These are phyloP conservation scores for Aramus guarauna DNA, from an alignment of 2,113 vertebrate genomes.

Conservation along the genomic window DNA sequence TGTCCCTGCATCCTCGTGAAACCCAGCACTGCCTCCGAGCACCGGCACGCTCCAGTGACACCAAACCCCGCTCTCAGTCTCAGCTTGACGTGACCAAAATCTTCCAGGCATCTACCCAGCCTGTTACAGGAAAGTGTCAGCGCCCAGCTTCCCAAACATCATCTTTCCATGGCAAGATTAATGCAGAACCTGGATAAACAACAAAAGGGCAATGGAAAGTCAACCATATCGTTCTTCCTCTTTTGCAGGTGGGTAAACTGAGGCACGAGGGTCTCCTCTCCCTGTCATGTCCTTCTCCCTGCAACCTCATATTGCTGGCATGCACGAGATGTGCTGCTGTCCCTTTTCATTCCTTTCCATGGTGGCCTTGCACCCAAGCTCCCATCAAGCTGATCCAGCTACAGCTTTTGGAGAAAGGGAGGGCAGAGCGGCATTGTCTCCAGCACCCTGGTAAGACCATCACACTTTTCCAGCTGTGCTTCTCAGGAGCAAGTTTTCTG, in stretches of 20 bases:
- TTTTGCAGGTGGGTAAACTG: not conserved
- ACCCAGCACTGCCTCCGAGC: not conserved
- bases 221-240: not conserved
- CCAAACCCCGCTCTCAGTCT: not conserved
- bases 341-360: not conserved
- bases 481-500: not conserved
- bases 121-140: not conserved
- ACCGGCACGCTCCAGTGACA: not conserved
- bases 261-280: not conserved
- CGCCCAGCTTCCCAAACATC: not conserved
- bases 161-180: not conserved
- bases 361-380: not conserved
- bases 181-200: not conserved
- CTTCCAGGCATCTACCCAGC: not conserved
- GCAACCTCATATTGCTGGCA: not conserved
- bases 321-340: not conserved
- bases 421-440: rapidly evolving
- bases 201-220: not conserved
- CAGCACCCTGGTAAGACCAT: not conserved
- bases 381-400: not conserved
- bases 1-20: not conserved
- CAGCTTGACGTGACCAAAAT: not conserved
- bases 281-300: not conserved
- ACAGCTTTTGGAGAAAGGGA: not conserved
- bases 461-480: not conserved